Evolutionary conservation across 2,888 invertebrate species (phyloP).

Genomic region (Melipona beecheii): DNA sequence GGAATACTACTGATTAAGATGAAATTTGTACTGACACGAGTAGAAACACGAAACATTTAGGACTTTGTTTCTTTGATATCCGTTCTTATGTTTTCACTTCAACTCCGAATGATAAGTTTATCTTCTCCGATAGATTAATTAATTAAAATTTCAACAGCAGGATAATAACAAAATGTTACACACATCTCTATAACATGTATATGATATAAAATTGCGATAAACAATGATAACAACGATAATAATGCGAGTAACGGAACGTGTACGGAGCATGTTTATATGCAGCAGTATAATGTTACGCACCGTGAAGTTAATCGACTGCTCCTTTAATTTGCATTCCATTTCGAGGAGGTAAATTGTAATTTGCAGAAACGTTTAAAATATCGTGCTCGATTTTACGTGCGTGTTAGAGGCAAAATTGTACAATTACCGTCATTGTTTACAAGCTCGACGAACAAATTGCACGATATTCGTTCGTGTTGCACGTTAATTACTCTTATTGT

Average conservation of each 20-base stretch:
- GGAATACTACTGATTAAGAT: too few relatives aligned
- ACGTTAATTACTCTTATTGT: too few relatives aligned
- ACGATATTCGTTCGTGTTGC: not conserved
- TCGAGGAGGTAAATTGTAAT: not conserved
- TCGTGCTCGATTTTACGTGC: not conserved
- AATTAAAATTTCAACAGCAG: not conserved
- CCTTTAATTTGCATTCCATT: conserved; percentile 3
- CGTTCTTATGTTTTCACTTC: not conserved
- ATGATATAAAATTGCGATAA: too few relatives aligned
- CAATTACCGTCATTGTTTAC: not conserved
- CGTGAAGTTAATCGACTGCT: not conserved
- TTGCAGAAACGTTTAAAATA: too few relatives aligned
- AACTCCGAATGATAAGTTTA: not conserved
- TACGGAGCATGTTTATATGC: not conserved
- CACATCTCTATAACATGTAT: too few relatives aligned
- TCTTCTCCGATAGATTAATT: not conserved
- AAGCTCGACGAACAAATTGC: not conserved
- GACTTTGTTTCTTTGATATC: not conserved
- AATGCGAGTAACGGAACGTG: not conserved
- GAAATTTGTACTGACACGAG: too few relatives aligned
- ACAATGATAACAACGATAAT: not conserved
- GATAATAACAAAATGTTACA: not conserved
- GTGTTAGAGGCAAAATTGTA: not conserved
- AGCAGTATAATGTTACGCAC: not conserved
- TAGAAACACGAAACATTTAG: too few relatives aligned